Base-by-base conservation (phyloP, 2,888 invertebrate genomes). In the Automeris io region DNA sequence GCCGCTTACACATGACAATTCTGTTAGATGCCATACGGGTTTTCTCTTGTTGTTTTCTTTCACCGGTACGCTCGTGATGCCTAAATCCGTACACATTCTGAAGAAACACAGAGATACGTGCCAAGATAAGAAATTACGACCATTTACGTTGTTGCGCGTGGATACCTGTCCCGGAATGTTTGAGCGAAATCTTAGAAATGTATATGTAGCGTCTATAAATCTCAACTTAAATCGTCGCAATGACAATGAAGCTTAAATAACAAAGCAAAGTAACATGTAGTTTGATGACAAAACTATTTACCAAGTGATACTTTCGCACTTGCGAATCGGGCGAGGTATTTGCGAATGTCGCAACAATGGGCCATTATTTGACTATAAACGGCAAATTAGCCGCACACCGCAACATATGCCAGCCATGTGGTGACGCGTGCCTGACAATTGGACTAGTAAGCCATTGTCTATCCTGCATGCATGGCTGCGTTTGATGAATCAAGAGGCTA, bases 321-420 rank as follows among this genome's bases (percentile, higher is more conserved):
- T 35, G 40, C 34, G 31, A 38, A 42, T 42, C 41, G 26, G 43
- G 33, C 39, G 22, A 43, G 32, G 33, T 34, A 55, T 57, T 51
- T 51, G 50, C 34, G 24, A 57, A 54, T 59, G 51, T 63, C 48
- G 35, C 37, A 49, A 58, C 54, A 69, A 66, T 61, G 49, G 43
- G 40, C 54, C 42, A 64, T 70, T 64, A 67, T 66, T 62, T 41
- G 46, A 55, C 58, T 57, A 59, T 70, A 65, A 61, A 59, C 53
- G 51, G 50, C 46, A 47, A 48, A 58, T 61, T 59, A 49, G 57
- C 58, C 53, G 54, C 54, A 50, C 54, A 57, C 49, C 44, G 37
- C 49, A 60, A 70, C 82, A 82, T 78, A 75, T 81, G 80, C 54
- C 51, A 44, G 68, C 61, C 80, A 82, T 80, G 77, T 81, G 80